These are phyloP conservation scores for Carcharodon carcharias DNA, from an alignment of 2,797 vertebrate genomes.

Conservation along the genomic window DNA sequence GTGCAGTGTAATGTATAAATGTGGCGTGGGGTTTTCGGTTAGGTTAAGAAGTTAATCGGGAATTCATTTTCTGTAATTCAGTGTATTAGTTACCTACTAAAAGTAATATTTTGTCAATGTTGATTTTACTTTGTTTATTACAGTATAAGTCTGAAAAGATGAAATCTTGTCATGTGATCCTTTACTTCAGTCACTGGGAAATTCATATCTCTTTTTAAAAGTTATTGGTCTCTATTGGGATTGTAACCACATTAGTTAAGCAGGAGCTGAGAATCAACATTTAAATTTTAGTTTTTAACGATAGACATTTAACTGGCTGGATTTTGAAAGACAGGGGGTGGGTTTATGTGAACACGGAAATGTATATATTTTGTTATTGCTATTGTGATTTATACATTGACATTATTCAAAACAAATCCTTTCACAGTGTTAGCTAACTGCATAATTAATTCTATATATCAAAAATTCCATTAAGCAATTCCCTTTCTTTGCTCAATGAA, in stretches of 20 bases:
- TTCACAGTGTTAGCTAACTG: conserved; percentile 21
- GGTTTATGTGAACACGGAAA: neutral
- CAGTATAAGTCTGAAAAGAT: neutral
- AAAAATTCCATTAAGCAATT: conserved; percentile 37
- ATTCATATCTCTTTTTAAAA: neutral
- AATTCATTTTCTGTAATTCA: neutral
- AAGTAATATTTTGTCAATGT: neutral
- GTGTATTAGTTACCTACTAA: neutral
- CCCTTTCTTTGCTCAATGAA: conserved; percentile 34
- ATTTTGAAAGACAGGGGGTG: neutral
- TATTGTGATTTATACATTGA: conserved; percentile 30
- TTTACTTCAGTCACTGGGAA: neutral
- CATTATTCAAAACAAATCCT: conserved; percentile 35
- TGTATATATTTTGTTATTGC: neutral
- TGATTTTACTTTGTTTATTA: neutral
- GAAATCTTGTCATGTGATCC: neutral
- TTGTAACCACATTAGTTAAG: neutral
- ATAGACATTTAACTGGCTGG: neutral
- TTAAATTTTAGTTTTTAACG: conserved; percentile 26
- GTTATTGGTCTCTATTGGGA: neutral
- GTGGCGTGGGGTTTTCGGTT: neutral
- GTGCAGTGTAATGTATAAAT: neutral
- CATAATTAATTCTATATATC: conserved; percentile 37
- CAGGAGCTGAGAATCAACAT: neutral
- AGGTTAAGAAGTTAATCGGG: neutral